Conservation (phyloP, 2,888 invertebrate species). For the Pristionchus mayeri region DNA sequence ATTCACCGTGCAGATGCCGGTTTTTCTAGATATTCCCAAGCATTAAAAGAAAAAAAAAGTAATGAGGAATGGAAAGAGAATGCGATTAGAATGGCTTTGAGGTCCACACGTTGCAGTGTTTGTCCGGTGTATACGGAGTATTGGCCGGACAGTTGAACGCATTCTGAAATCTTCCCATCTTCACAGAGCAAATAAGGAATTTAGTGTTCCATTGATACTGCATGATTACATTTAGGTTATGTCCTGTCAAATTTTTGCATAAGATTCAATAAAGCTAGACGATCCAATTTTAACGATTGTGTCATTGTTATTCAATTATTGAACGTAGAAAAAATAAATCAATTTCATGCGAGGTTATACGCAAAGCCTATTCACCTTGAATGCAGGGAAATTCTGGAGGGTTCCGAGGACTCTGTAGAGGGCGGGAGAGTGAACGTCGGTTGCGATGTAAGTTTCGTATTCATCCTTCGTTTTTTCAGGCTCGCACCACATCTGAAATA, state of each 20-base stretch:
- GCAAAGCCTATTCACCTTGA: constrained; percentile 44
- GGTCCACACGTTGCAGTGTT: constrained; percentile 65
- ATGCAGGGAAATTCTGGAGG: constrained; percentile 66
- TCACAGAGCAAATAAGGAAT: no score
- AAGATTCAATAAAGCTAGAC: no score
- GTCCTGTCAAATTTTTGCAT: background rate
- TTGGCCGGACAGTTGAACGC: constrained; percentile 64
- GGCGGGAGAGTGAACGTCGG: constrained; percentile 68
- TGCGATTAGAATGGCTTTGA: constrained; percentile 55
- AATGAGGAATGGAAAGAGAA: no score
- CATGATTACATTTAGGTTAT: no score
- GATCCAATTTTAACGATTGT: no score
- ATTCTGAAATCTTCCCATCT: no score
- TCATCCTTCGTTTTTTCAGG: constrained; percentile 49
- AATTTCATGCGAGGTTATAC: background rate
- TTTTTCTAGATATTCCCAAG: no score
- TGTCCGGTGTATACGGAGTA: constrained; percentile 59
- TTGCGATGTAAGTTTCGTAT: constrained; percentile 55
- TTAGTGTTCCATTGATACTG: no score
- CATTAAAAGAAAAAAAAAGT: no score
- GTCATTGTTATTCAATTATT: no score
- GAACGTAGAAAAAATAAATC: no score
- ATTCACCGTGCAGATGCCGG: no score
- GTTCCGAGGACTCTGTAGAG: constrained; percentile 65
- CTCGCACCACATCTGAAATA: constrained; percentile 65